Base-by-base conservation (phyloP, 2,888 invertebrate genomes). In the Leptinotarsa peninsularis region DNA sequence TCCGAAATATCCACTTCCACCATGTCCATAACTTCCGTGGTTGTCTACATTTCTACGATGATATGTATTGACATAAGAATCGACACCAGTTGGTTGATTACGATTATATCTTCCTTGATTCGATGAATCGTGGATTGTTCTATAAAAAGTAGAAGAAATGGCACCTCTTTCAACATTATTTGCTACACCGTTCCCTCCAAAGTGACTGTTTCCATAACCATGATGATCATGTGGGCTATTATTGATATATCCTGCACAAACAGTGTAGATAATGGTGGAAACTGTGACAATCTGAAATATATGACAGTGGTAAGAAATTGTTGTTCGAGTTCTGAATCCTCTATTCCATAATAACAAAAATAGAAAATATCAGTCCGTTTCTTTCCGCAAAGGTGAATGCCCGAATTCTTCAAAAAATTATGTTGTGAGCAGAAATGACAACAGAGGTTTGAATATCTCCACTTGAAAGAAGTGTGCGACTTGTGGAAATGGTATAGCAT, bases 101-200 rank as follows among this genome's bases (percentile, higher is more conserved):
- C 3, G 13, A 5, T 21, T 33, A n/a, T 69, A 56, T 33, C 33
- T 69, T 13, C 43, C 49, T 0, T 23, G 18, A 7, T 49, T 60
- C 5, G 77, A 67, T 13, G 78, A 67, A 27, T 73, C 69, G 56
- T 82, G 82, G 27, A 80, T 78, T n/a, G 82, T 82, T 1, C 76
- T 79, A 66, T 80, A 82, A 13, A 78, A 79, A 1, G 79, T 73
- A 7, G 73, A 78, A 27, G 81, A 80, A 70, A 81, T 67, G n/a
- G 78, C 71, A 4, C 71, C 78, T 23, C 69, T 68, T 58, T 67
- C 70, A 10, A 27, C 17, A 52, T 68, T 27, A 50, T 27, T 23
- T 5, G 49, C 71, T 50, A 50, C 27, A 49, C 60, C 68, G 60
- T 71, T 52, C 3, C 18, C 54, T 54, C 18, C 54, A 18, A 7